A percentile compares a stretch with the other conserved stretches of the same genome.
Conservation (phyloP, 2,113 vertebrate species). For the Myiopsitta monachus region DNA sequence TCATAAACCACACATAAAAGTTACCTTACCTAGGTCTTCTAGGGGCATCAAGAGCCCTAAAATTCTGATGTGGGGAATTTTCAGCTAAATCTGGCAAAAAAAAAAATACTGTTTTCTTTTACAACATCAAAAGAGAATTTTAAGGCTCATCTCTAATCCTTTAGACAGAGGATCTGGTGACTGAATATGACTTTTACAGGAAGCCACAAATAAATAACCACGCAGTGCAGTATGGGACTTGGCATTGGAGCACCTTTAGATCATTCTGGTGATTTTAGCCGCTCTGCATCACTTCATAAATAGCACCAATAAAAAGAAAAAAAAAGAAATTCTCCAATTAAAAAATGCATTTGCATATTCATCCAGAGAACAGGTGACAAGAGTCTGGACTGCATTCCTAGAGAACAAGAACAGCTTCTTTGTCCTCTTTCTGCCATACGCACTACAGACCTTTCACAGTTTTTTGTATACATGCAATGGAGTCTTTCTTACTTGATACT, state of each 20-base stretch:
- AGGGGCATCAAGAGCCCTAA: neutral
- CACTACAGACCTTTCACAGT: neutral
- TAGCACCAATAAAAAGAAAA: neutral
- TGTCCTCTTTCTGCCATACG: neutral
- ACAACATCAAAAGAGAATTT: neutral
- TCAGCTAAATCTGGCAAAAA: neutral
- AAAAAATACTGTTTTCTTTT: neutral
- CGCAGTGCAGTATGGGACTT: neutral
- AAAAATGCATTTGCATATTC: neutral
- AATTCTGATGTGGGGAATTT: neutral
- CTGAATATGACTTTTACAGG: neutral
- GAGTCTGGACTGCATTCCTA: neutral
- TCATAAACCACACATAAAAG: neutral
- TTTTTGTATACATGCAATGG: rapidly evolving
- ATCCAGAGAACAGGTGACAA: neutral
- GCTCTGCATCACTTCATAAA: neutral
- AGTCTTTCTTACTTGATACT: conserved; percentile 35
- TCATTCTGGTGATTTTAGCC: neutral
- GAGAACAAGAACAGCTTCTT: neutral
- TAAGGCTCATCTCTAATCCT: neutral
- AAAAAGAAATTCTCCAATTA: neutral
- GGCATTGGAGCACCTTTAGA: neutral
- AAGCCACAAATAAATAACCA: neutral
- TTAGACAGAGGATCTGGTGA: neutral
- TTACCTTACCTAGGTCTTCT: neutral